Conservation (phyloP, 2,888 invertebrate species). For the Tenthredo scrophulariae region DNA sequence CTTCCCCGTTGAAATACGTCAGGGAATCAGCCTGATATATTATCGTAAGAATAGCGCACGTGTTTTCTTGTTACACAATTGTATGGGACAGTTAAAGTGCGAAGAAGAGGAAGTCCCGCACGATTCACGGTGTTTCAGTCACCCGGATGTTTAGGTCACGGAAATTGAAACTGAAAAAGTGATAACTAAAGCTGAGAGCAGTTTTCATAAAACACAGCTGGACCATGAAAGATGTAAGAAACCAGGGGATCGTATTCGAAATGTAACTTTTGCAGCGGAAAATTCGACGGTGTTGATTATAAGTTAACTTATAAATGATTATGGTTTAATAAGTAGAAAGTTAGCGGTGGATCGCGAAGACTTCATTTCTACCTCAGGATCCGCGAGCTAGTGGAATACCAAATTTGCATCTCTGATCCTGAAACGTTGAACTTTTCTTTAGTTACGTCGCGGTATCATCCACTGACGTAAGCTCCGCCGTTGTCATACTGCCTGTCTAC, state of each 20-base stretch:
- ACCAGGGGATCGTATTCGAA: not conserved
- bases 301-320: not conserved
- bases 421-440: constrained; percentile 39
- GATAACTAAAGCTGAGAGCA: not conserved
- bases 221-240: not conserved
- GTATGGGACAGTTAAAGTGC: not conserved
- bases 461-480: constrained; percentile 23
- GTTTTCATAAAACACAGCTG: not conserved
- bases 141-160: no score
- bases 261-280: not conserved
- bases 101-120: not conserved
- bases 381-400: not conserved
- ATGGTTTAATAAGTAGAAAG: not conserved
- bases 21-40: constrained; percentile 21
- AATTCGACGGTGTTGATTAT: not conserved
- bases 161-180: not conserved
- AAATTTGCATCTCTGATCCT: constrained; percentile 36
- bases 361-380: not conserved
- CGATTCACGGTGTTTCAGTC: not conserved
- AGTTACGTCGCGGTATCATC: constrained; percentile 38
- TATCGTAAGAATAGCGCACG: constrained; percentile 12
- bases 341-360: not conserved
- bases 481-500: constrained; percentile 44
- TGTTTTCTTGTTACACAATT: constrained; percentile 18
- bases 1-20: not conserved